Conservation (phyloP, 2,888 invertebrate genomes). For the Drosophila meridionalis region DNA sequence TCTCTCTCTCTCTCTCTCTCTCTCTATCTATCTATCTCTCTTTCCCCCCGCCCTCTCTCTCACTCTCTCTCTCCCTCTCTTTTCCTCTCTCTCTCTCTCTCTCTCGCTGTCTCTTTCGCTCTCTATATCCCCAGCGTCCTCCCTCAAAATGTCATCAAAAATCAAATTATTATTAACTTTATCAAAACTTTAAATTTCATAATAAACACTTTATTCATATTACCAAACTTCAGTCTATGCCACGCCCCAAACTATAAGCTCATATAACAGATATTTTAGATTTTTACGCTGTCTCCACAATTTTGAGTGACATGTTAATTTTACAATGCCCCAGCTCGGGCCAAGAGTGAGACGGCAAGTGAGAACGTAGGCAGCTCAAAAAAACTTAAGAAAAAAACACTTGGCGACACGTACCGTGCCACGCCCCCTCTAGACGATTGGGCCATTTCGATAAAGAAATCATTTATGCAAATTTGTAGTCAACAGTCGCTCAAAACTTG, state of each 20-base stretch:
- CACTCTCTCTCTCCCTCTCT: background rate
- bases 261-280: slow-evolving; percentile 10
- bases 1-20: background rate
- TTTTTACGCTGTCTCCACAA: slow-evolving; percentile 28
- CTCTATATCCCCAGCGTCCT: background rate
- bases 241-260: slow-evolving; percentile 46
- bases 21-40: background rate
- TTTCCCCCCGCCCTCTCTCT: background rate
- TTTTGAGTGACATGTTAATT: slow-evolving; percentile 68
- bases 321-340: slow-evolving; percentile 27
- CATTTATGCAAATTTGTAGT: slow-evolving; percentile 74
- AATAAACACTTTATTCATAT: background rate
- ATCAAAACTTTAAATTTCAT: background rate
- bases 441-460: slow-evolving; percentile 75
- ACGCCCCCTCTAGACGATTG: slow-evolving; percentile 70
- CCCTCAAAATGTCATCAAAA: background rate
- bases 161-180: background rate
- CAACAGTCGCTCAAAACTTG: slow-evolving; percentile 52
- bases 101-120: rapidly evolving
- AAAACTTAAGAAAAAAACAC: background rate
- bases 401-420: slow-evolving; percentile 55
- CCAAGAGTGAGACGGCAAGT: slow-evolving; percentile 54
- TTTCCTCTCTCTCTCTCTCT: background rate
- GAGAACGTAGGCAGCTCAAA: slow-evolving; percentile 7
- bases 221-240: slow-evolving; percentile 2